Percentiles rank a stretch among this genome's conserved stretches.
Evolutionary conservation across 2,888 invertebrate species (phyloP).

Genomic region (Monopis laevigella): DNA sequence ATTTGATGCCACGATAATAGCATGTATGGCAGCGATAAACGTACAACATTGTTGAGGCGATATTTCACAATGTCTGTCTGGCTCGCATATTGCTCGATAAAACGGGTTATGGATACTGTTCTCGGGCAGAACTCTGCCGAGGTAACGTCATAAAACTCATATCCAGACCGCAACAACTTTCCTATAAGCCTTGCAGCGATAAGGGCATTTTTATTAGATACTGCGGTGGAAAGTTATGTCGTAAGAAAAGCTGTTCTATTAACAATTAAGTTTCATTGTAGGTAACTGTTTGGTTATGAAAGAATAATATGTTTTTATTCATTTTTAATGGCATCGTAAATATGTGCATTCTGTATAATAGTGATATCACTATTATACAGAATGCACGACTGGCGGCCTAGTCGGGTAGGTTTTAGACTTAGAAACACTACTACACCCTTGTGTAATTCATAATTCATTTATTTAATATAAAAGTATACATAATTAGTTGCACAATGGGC

Average conservation of each 20-base stretch:
- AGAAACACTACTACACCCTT: too few species aligned
- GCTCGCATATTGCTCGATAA: constrained; percentile 13
- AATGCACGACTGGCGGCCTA: too few species aligned
- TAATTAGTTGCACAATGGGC: too few species aligned
- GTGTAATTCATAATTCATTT: too few species aligned
- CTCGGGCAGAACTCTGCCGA: constrained; percentile 9
- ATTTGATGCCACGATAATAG: constrained; percentile 11
- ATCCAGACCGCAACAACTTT: constrained; percentile 22
- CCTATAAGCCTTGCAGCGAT: constrained; percentile 6
- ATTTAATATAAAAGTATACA: too few species aligned
- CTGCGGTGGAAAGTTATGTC: not conserved
- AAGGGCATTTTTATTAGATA: constrained; percentile 8
- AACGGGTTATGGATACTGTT: constrained; percentile 11
- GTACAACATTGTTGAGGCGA: constrained; percentile 13
- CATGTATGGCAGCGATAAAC: constrained; percentile 13
- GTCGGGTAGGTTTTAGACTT: too few species aligned
- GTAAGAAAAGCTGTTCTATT: not conserved
- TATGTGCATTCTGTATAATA: too few species aligned
- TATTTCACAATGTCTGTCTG: constrained; percentile 14
- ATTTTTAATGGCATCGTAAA: too few species aligned
- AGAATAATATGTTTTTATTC: too few species aligned
- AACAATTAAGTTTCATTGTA: constrained; percentile 3
- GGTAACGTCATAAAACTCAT: constrained; percentile 30
- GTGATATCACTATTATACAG: too few species aligned
- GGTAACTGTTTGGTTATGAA: too few species aligned